Percentiles rank a stretch among this genome's conserved stretches.
Evolutionary conservation across 2,797 vertebrate genomes (phyloP).

Genomic region (Podargus strigoides): DNA sequence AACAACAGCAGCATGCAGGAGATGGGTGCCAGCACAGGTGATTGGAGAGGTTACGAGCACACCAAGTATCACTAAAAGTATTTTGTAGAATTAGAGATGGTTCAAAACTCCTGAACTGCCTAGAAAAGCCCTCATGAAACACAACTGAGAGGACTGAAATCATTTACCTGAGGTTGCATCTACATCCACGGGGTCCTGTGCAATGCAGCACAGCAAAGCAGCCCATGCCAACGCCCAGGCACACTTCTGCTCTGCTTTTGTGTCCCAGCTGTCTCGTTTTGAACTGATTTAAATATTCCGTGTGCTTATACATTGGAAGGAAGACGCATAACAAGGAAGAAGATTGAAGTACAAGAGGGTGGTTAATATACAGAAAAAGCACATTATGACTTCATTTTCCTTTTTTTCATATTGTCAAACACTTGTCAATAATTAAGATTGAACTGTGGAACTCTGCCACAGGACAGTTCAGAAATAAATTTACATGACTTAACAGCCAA

Average conservation of each 20-base stretch:
- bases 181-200: rapidly evolving
- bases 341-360: rapidly evolving
- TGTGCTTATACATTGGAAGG: neutral
- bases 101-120: neutral
- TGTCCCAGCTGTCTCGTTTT: neutral
- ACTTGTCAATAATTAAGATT: rapidly evolving
- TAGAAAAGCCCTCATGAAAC: neutral
- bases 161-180: neutral
- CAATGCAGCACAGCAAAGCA: neutral
- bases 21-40: neutral
- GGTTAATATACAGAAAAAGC: neutral
- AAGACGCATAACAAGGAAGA: neutral
- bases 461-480: neutral
- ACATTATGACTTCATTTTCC: neutral
- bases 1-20: neutral
- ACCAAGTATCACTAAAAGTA: neutral
- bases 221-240: neutral
- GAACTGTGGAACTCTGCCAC: neutral
- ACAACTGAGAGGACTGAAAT: neutral
- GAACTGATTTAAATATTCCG: neutral
- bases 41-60: neutral
- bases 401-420: neutral
- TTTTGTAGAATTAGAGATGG: neutral
- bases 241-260: neutral
- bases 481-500: rapidly evolving